Evolutionary conservation across 2,797 vertebrate genomes (phyloP).

Genomic region (Chaetophractus vellerosus): DNA sequence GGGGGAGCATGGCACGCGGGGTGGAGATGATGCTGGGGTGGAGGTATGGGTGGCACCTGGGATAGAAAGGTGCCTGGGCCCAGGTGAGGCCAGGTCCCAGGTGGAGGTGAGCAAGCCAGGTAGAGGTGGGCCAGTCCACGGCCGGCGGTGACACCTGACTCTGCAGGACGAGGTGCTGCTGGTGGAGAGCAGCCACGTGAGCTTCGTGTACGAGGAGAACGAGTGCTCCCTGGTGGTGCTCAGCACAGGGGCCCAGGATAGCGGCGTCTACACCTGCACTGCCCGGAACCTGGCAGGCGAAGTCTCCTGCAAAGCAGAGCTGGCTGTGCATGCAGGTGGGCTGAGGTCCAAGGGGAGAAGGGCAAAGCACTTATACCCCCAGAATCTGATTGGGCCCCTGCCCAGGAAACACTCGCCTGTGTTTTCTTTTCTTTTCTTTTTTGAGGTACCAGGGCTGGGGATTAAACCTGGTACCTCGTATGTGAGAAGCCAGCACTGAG

Average conservation of each 20-base stretch:
- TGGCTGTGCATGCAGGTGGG: constrained; percentile 94
- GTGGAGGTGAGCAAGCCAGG: neutral
- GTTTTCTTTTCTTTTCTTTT: neutral
- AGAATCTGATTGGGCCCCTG: neutral
- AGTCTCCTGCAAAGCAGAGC: constrained; percentile 98
- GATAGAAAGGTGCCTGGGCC: neutral
- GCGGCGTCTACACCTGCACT: constrained; percentile 97
- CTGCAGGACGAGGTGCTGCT: constrained; percentile 94
- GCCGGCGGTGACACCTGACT: constrained; percentile 22
- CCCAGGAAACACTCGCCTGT: neutral
- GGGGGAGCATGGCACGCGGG: too few relatives aligned
- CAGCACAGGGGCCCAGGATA: constrained; percentile 93
- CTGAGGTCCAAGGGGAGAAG: neutral
- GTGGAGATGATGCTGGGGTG: neutral
- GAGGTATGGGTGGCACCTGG: neutral
- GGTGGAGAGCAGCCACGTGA: constrained; percentile 96
- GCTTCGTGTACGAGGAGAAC: constrained; percentile 97
- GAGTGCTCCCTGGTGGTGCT: constrained; percentile 98
- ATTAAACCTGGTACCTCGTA: too few relatives aligned
- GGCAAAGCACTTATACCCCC: neutral
- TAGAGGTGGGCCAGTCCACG: neutral
- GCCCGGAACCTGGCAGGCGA: constrained; percentile 96
- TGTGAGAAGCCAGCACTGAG: too few relatives aligned
- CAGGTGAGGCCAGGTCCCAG: neutral
- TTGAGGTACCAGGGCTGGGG: too few relatives aligned